Evolutionary conservation across 2,888 invertebrate species (phyloP).

Genomic region (Nebria brevicollis): DNA sequence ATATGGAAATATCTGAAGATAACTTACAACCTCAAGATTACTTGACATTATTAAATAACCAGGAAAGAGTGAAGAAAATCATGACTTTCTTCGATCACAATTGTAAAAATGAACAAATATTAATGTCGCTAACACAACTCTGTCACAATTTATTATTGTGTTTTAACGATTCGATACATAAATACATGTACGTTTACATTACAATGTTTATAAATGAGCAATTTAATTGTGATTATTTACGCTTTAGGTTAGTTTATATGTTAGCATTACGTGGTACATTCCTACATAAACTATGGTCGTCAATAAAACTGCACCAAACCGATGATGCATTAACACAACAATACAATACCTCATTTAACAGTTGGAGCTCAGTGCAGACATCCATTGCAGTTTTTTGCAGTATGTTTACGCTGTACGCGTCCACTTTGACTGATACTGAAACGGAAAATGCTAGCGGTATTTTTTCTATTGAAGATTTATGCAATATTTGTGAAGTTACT

Average conservation of each 20-base stretch:
- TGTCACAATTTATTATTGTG: constrained; percentile 87
- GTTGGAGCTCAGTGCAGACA: constrained; percentile 59
- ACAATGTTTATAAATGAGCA: background rate
- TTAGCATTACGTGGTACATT: constrained; percentile 59
- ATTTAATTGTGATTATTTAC: background rate
- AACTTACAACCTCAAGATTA: constrained; percentile 58
- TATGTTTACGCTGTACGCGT: constrained; percentile 62
- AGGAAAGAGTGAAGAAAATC: constrained; percentile 63
- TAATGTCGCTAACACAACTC: constrained; percentile 65
- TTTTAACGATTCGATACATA: constrained; percentile 83
- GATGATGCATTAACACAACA: constrained; percentile 53
- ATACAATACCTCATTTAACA: constrained; percentile 55
- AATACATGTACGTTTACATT: constrained; percentile 74
- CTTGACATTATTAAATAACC: constrained; percentile 58
- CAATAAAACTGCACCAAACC: constrained; percentile 55
- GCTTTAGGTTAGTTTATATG: constrained; percentile 58
- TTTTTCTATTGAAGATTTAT: constrained; percentile 58
- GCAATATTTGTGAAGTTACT: constrained; percentile 59
- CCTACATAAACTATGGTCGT: constrained; percentile 59
- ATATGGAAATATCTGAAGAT: constrained; percentile 63
- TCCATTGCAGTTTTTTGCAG: constrained; percentile 61
- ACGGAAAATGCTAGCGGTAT: constrained; percentile 53
- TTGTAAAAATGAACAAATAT: constrained; percentile 56
- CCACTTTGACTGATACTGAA: constrained; percentile 61
- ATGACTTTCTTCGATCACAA: constrained; percentile 64